Evolutionary conservation across 2,113 vertebrate genomes (phyloP).

Genomic region (Phainopepla nitens): DNA sequence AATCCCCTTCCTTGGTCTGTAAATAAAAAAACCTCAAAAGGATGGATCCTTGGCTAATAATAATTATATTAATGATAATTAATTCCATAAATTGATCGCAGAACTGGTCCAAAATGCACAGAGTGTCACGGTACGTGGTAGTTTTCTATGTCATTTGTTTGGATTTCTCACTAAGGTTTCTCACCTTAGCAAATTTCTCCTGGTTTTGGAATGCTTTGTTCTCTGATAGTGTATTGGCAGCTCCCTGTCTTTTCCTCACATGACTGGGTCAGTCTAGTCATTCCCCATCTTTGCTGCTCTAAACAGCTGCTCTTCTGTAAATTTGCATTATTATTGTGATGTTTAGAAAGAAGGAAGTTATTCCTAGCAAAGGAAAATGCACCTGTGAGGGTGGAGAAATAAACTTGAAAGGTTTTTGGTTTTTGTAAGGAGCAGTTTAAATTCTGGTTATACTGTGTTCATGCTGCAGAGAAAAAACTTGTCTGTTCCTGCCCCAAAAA

Average conservation of each 20-base stretch:
- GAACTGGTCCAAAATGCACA: background rate
- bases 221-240: background rate
- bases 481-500: background rate
- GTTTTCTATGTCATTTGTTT: background rate
- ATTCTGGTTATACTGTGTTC: background rate
- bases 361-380: background rate
- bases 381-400: background rate
- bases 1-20: background rate
- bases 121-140: rapidly evolving
- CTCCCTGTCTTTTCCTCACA: background rate
- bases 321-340: background rate
- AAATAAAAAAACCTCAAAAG: background rate
- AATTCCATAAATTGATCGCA: background rate
- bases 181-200: background rate
- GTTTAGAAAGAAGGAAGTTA: background rate
- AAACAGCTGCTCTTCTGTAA: background rate
- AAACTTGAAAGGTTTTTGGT: background rate
- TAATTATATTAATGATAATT: background rate
- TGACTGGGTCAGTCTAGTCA: background rate
- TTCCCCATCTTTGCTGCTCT: background rate
- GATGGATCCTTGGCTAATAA: background rate
- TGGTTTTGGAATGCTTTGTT: background rate
- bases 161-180: background rate
- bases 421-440: background rate
- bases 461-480: background rate